phyloP scores from a whole-genome alignment of 2,113 vertebrate species.

The Cyprinodon tularosa region DNA sequence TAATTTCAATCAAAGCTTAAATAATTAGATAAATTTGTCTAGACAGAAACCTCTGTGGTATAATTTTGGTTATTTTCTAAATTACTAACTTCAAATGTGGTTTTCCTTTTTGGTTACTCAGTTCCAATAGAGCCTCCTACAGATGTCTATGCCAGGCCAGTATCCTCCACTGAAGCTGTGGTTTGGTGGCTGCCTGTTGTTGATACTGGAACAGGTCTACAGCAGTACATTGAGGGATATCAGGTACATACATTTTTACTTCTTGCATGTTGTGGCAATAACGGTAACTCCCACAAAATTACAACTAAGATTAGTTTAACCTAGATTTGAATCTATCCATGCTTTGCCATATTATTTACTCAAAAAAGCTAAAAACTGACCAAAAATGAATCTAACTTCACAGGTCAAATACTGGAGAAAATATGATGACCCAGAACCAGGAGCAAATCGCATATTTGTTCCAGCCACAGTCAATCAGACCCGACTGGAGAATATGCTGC shows the following conservation, averaged over 20 bases:
- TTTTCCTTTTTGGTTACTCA: constrained; percentile 18
- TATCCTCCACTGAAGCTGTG: constrained; percentile 91
- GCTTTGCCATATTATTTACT: not conserved
- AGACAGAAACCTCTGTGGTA: not conserved
- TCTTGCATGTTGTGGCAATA: too few relatives aligned
- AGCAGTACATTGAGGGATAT: constrained; percentile 92
- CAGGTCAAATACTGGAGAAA: constrained; percentile 96
- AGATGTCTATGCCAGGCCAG: constrained; percentile 85
- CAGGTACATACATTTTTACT: constrained; percentile 62
- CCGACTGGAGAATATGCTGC: constrained; percentile 91
- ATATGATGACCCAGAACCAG: constrained; percentile 90
- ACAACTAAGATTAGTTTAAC: too few relatives aligned
- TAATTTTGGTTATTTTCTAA: not conserved
- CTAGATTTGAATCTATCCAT: too few relatives aligned
- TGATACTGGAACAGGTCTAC: constrained; percentile 74
- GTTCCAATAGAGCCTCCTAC: constrained; percentile 84
- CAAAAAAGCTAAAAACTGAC: not conserved
- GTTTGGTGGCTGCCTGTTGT: constrained; percentile 93
- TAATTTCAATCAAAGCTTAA: too few relatives aligned
- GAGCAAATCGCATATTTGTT: constrained; percentile 89
- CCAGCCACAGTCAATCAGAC: constrained; percentile 85
- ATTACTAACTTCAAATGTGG: not conserved
- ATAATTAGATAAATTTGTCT: too few relatives aligned
- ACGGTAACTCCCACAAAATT: too few relatives aligned
- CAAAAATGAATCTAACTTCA: not conserved